phyloP scores from a whole-genome alignment of 2,113 vertebrate genomes.

The Macquaria australasica region DNA sequence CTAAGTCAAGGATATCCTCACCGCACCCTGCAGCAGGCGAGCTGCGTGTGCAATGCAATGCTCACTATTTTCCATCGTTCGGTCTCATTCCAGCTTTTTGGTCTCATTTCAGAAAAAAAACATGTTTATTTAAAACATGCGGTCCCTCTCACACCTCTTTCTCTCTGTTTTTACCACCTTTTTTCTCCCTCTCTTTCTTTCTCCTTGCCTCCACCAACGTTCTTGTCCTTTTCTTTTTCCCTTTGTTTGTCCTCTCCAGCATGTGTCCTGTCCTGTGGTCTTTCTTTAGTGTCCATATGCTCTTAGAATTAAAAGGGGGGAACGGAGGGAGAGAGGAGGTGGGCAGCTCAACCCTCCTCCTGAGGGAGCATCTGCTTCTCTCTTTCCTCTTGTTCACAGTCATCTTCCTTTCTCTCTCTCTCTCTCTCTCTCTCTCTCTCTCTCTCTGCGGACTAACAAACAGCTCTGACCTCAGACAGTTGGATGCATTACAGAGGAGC shows the following conservation, averaged over 20 bases:
- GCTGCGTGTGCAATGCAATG: constrained; percentile 61
- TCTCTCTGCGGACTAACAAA: constrained; percentile 66
- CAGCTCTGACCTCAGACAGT: constrained; percentile 74
- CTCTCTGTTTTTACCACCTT: constrained; percentile 15
- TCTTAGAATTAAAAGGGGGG: constrained; percentile 69
- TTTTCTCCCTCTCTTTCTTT: neutral
- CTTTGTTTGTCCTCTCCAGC: constrained; percentile 63
- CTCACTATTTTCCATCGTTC: constrained; percentile 64
- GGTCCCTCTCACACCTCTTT: constrained; percentile 33
- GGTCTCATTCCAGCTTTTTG: constrained; percentile 52
- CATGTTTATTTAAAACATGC: constrained; percentile 56
- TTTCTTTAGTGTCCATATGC: constrained; percentile 77
- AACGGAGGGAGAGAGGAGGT: constrained; percentile 49
- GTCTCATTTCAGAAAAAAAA: constrained; percentile 54
- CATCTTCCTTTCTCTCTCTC: constrained; percentile 20
- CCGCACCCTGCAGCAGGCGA: constrained; percentile 73
- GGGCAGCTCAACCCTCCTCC: constrained; percentile 76
- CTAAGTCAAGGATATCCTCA: constrained; percentile 77
- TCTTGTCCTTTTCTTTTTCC: constrained; percentile 6
- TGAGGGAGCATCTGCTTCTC: constrained; percentile 83
- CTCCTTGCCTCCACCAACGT: neutral
- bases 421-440: constrained; percentile 17
- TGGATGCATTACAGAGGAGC: constrained; percentile 71
- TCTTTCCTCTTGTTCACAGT: constrained; percentile 61
- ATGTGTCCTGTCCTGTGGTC: constrained; percentile 65